phyloP scores from a whole-genome alignment of 2,888 invertebrate species.

The Theretra japonica region DNA sequence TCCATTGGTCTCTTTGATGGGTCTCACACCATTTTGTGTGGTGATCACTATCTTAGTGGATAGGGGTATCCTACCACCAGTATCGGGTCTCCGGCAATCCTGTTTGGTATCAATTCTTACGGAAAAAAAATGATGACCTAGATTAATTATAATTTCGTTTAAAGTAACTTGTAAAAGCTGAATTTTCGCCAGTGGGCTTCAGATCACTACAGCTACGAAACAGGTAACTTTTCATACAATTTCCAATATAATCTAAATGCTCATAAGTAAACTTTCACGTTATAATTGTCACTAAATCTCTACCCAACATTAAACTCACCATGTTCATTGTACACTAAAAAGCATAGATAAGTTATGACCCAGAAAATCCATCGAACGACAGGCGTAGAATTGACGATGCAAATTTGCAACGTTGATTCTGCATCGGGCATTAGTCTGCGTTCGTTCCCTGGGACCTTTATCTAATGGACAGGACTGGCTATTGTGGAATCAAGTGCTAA shows the following conservation, averaged over 20 bases:
- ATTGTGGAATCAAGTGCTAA: conserved; percentile 74
- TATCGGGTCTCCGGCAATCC: no score
- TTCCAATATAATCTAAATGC: background rate
- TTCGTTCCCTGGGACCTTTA: conserved; percentile 57
- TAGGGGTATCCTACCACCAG: no score
- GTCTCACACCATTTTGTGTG: no score
- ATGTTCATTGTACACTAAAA: conserved; percentile 52
- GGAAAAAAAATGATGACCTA: no score
- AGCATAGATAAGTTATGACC: conserved; percentile 55
- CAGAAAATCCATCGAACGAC: conserved; percentile 49
- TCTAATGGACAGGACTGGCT: conserved; percentile 66
- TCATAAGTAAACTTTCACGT: background rate
- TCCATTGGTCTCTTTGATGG: no score
- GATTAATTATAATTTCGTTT: no score
- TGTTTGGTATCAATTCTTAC: no score
- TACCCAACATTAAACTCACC: conserved; percentile 30
- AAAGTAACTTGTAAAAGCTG: no score
- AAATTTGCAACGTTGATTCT: conserved; percentile 50
- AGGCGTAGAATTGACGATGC: conserved; percentile 58
- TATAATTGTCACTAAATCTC: conserved; percentile 20
- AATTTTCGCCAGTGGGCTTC: no score
- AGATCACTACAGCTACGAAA: background rate
- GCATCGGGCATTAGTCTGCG: conserved; percentile 50
- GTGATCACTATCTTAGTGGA: no score
- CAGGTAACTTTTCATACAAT: background rate